Evolutionary conservation across 2,113 vertebrate genomes (phyloP).

Genomic region (Tragelaphus imberbis): DNA sequence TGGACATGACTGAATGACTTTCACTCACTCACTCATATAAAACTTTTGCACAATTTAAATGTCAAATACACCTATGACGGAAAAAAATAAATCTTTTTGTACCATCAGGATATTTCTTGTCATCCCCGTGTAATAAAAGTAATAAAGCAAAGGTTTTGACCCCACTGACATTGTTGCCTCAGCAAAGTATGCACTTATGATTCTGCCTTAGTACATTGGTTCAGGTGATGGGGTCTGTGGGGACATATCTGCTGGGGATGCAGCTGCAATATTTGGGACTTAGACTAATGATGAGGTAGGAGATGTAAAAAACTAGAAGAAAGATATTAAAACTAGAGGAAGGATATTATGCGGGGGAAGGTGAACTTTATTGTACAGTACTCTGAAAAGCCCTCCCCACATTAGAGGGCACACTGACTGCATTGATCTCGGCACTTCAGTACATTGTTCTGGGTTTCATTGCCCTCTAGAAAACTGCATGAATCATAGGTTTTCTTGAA

Average conservation of each 20-base stretch:
- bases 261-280: neutral
- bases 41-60: slow-evolving; percentile 22
- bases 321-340: slow-evolving; percentile 53
- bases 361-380: neutral
- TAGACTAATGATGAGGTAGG: neutral
- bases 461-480: neutral
- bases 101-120: neutral
- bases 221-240: neutral
- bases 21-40: neutral
- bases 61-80: neutral
- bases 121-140: neutral
- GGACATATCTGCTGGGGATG: slow-evolving; percentile 26
- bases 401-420: neutral
- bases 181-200: neutral
- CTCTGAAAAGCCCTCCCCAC: neutral
- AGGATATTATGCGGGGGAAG: slow-evolving; percentile 14
- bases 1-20: neutral
- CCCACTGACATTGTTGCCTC: neutral
- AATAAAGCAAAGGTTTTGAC: neutral
- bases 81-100: neutral
- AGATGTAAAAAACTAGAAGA: slow-evolving; percentile 58
- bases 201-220: neutral
- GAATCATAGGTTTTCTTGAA: neutral
- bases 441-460: neutral
- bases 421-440: neutral